Evolutionary conservation across 2,113 vertebrate species (phyloP).

Genomic region (Amblyopsis rosae): DNA sequence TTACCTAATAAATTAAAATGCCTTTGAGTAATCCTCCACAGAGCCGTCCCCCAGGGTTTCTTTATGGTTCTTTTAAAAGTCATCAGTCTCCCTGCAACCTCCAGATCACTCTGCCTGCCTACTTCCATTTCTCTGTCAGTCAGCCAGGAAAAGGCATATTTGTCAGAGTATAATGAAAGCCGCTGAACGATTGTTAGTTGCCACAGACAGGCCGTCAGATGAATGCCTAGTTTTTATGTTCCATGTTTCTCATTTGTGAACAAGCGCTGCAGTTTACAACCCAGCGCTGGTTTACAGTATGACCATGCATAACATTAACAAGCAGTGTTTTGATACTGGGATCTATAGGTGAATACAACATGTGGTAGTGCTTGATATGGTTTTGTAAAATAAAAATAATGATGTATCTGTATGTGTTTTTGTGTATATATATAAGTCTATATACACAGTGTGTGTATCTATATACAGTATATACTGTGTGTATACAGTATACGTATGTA

Average conservation of each 20-base stretch:
- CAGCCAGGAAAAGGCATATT: constrained; percentile 63
- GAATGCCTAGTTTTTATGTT: constrained; percentile 3
- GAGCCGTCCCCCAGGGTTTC: constrained; percentile 63
- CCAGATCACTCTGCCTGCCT: constrained; percentile 55
- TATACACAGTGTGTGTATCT: too few species aligned
- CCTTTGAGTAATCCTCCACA: constrained; percentile 68
- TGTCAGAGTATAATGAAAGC: constrained; percentile 58
- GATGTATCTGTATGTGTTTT: too few species aligned
- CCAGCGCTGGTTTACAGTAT: background rate
- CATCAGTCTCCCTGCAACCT: constrained; percentile 65
- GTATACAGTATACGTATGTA: too few species aligned
- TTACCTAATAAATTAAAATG: constrained; percentile 73
- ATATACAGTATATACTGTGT: too few species aligned
- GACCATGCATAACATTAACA: background rate
- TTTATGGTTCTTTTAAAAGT: constrained; percentile 74
- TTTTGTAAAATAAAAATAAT: too few species aligned
- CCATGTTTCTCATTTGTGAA: background rate
- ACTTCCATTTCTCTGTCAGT: constrained; percentile 51
- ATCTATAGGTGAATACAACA: background rate
- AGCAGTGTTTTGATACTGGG: background rate
- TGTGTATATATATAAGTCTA: too few species aligned
- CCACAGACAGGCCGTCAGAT: constrained; percentile 18
- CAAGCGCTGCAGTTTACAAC: background rate
- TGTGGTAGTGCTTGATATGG: background rate
- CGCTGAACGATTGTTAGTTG: constrained; percentile 29